Evolutionary conservation across 2,888 invertebrate species (phyloP), one percentile per base, ranked within the genome.

Genomic region (Sympetrum striolatum): DNA sequence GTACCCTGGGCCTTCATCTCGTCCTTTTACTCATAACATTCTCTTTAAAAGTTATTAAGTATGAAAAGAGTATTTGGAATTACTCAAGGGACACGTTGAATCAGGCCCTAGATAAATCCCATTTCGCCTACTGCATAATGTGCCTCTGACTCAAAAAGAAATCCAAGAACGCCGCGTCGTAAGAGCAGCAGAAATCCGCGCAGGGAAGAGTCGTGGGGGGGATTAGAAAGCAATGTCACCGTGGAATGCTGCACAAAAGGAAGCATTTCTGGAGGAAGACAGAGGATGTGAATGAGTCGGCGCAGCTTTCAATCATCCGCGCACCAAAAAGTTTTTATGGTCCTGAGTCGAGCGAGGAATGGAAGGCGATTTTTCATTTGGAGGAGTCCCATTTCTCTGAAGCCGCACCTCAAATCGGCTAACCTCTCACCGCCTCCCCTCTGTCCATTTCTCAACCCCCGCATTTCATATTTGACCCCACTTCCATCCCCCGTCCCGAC

Each of bases 361-460:
- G 86, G 86, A 86, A 86, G 86, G 60, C 86, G 86, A 86, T 86
- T 86, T 86, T 86, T 86, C 86, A 86, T 86, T 86, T 86, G 60
- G 86, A 86, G 86, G 86, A 64, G 58, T 86, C 86, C 86, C 35
- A 60, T 53, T 82, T 82, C 64, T 86, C 53, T 79, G 79, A 35
- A 31, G 22, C n/a, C 31, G 10, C 15, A 15, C 15, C 25, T 35
- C 31, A 25, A 18, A 18, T 10, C n/a, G 22, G 10, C 37, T 18
- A 2, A 22, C 60, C 39, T 31, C 15, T 48, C 22, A 31, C 48
- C 86, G 53, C 60, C 22, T 86, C 1, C 86, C 82, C 82, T 44
- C 48, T 53, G 48, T 53, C 31, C 73, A n/a, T 73, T 31, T 31
- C 73, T 73, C 73, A 73, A 73, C 73, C 73, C 31, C 25, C 8